Conservation (phyloP, 1,140 invertebrate genomes). For the Drosophila pseudoananassae region DNA sequence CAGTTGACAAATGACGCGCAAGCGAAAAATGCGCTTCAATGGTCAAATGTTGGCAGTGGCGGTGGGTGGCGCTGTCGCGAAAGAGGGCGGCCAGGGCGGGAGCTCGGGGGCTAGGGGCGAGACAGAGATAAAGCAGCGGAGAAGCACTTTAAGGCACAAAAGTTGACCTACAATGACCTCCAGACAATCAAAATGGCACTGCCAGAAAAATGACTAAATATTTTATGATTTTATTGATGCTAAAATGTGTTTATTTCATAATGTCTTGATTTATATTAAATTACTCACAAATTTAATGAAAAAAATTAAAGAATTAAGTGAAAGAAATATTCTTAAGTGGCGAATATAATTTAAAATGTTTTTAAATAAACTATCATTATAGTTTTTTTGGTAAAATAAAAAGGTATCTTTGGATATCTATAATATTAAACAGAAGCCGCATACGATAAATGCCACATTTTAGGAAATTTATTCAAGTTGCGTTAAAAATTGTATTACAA, state of each 20-base stretch:
- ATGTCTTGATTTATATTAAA: too few species aligned
- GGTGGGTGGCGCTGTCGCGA: neutral
- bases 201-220: neutral
- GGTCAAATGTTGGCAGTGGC: constrained; percentile 65
- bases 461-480: too few species aligned
- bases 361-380: too few species aligned
- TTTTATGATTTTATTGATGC: neutral
- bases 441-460: too few species aligned
- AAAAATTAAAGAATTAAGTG: too few species aligned
- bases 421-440: too few species aligned
- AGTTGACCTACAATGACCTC: constrained; percentile 66
- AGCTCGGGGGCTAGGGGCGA: neutral
- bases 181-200: constrained; percentile 28
- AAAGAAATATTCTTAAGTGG: too few species aligned
- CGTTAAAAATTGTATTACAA: too few species aligned
- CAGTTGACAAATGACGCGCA: constrained; percentile 80
- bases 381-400: too few species aligned
- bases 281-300: too few species aligned
- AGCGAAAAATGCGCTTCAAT: constrained; percentile 80
- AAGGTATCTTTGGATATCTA: too few species aligned
- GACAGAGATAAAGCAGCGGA: constrained; percentile 26
- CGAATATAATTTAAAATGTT: too few species aligned
- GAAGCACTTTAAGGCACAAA: constrained; percentile 47
- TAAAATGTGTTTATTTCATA: neutral
- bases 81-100: neutral